These are phyloP conservation scores for Tachyglossus aculeatus DNA, from an alignment of 2,797 vertebrate genomes.

Conservation along the genomic window DNA sequence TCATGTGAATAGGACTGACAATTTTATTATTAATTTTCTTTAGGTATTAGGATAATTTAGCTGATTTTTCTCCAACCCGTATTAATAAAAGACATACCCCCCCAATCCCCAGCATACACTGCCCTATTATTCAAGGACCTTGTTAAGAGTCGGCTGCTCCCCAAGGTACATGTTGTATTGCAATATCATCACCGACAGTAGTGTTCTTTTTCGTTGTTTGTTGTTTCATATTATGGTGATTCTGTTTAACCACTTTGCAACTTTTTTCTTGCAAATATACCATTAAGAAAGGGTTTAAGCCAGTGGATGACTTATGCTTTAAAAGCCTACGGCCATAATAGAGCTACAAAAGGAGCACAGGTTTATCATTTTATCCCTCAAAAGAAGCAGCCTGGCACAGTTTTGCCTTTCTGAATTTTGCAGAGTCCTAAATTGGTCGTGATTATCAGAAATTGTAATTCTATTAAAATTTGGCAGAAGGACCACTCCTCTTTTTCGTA, in stretches of 20 bases:
- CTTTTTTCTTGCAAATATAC: neutral
- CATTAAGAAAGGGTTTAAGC: conserved; percentile 33
- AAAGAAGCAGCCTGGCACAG: too few species aligned
- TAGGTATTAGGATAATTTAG: conserved; percentile 31
- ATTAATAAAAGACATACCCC: neutral
- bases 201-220: conserved; percentile 23
- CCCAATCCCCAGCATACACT: neutral
- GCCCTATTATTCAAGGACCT: conserved; percentile 16
- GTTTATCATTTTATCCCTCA: too few species aligned
- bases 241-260: conserved; percentile 15
- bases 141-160: conserved; percentile 32
- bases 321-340: conserved; percentile 45
- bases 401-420: too few species aligned
- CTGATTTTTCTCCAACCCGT: neutral
- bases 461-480: too few species aligned
- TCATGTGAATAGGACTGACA: neutral
- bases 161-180: conserved; percentile 45
- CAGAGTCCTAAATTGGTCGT: too few species aligned
- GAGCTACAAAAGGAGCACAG: too few species aligned
- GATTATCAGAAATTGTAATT: too few species aligned
- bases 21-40: conserved; percentile 41
- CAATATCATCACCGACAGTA: conserved; percentile 7
- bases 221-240: neutral
- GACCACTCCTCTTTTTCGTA: too few species aligned
- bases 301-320: conserved; percentile 30